These are phyloP conservation scores for Aproaerema taeniolella DNA, from an alignment of 2,888 invertebrate genomes.

Conservation along the genomic window DNA sequence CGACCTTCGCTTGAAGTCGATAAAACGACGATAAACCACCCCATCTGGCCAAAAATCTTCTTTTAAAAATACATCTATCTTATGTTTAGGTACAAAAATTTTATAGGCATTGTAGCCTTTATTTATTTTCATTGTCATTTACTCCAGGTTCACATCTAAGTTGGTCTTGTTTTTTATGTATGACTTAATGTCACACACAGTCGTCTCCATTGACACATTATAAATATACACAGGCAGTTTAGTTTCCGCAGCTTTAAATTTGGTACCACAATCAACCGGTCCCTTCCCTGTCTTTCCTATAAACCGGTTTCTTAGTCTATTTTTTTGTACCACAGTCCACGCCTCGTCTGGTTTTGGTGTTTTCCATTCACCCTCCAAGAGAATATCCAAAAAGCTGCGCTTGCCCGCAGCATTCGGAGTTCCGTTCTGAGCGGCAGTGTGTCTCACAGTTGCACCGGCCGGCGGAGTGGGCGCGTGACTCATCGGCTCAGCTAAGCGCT, in stretches of 20 bases:
- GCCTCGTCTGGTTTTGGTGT: background rate
- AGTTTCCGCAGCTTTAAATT: conserved; percentile 13
- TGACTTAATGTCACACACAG: conserved; percentile 3
- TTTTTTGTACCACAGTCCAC: conserved; percentile 10
- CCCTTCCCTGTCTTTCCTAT: background rate
- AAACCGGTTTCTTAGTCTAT: conserved; percentile 11
- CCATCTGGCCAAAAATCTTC: conserved; percentile 20
- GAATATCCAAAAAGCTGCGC: background rate
- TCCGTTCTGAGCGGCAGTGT: background rate
- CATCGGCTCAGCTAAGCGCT: background rate
- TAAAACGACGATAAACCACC: background rate
- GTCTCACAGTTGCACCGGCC: background rate
- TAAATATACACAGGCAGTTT: conserved; percentile 12
- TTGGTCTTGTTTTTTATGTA: background rate
- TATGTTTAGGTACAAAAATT: conserved; percentile 14
- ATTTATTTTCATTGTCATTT: conserved; percentile 9
- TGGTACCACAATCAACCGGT: background rate
- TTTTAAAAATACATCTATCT: conserved; percentile 11
- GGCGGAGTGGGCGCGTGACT: background rate
- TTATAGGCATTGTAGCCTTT: conserved; percentile 18
- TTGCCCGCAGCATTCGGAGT: background rate
- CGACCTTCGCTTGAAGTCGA: background rate
- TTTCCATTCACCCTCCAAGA: background rate
- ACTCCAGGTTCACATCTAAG: background rate
- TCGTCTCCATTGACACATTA: conserved; percentile 8